Conservation (phyloP, 2,888 invertebrate species). For the Plemyria rubiginata region DNA sequence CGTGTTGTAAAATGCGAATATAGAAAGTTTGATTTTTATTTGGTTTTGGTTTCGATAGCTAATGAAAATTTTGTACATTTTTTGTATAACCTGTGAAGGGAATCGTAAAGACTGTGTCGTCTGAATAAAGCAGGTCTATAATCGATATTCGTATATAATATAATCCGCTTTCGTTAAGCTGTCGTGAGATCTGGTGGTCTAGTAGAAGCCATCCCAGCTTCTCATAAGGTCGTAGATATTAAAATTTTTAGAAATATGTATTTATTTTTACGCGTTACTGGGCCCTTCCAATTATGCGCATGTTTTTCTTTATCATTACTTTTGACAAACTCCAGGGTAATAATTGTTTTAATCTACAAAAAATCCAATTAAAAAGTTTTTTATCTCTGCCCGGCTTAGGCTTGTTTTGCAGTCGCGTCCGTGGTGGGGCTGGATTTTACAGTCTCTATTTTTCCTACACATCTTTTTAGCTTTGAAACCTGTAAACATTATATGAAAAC, state of each 20-base stretch:
- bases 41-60: too few relatives aligned
- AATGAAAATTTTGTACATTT: too few relatives aligned
- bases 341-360: slow-evolving; percentile 77
- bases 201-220: too few relatives aligned
- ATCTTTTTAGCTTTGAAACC: slow-evolving; percentile 33
- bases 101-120: slow-evolving; percentile 19
- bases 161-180: slow-evolving; percentile 44
- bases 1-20: too few relatives aligned
- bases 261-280: neutral
- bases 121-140: slow-evolving; percentile 47
- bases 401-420: slow-evolving; percentile 54
- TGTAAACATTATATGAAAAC: neutral
- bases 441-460: slow-evolving; percentile 51
- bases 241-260: neutral
- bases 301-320: slow-evolving; percentile 58
- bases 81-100: too few relatives aligned
- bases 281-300: slow-evolving; percentile 38
- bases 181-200: too few relatives aligned
- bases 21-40: too few relatives aligned
- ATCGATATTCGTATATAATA: slow-evolving; percentile 59
- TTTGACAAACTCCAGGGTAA: slow-evolving; percentile 61
- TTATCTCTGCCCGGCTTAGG: slow-evolving; percentile 70
- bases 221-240: too few relatives aligned
- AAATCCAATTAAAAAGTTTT: slow-evolving; percentile 76
- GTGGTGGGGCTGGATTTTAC: slow-evolving; percentile 50